These are phyloP conservation scores for Hypsopygia costalis DNA, from an alignment of 2,888 invertebrate species.

Conservation along the genomic window DNA sequence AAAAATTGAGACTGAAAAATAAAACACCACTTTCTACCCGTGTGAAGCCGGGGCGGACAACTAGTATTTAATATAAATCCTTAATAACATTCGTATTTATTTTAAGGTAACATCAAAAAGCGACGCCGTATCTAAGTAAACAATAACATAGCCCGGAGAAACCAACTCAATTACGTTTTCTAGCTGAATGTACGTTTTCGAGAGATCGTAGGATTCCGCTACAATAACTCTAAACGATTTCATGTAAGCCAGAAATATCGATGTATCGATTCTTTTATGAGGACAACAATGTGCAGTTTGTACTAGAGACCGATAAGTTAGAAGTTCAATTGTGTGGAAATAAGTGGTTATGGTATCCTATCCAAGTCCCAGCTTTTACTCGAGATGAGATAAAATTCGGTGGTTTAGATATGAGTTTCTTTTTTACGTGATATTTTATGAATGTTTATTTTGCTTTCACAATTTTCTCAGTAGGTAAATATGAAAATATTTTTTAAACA, in stretches of 20 bases:
- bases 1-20: too few relatives aligned
- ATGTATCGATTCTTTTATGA: conserved; percentile 33
- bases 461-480: too few relatives aligned
- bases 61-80: too few relatives aligned
- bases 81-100: too few relatives aligned
- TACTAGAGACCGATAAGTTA: conserved; percentile 49
- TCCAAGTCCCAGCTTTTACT: neutral
- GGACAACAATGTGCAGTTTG: conserved; percentile 49
- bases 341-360: conserved; percentile 42
- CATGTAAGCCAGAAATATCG: conserved; percentile 30
- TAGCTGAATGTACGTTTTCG: conserved; percentile 6
- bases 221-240: conserved; percentile 8
- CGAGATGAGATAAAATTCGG: conserved; percentile 15
- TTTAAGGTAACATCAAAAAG: too few relatives aligned
- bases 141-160: neutral
- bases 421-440: neutral
- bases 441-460: neutral
- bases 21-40: too few relatives aligned
- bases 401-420: conserved; percentile 14
- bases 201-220: conserved; percentile 3
- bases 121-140: neutral
- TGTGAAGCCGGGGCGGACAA: too few relatives aligned
- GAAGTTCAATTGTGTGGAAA: conserved; percentile 65
- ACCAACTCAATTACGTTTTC: conserved; percentile 8
- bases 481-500: too few relatives aligned